Evolutionary conservation across 2,113 vertebrate species (phyloP).

Genomic region (Istiophorus platypterus): DNA sequence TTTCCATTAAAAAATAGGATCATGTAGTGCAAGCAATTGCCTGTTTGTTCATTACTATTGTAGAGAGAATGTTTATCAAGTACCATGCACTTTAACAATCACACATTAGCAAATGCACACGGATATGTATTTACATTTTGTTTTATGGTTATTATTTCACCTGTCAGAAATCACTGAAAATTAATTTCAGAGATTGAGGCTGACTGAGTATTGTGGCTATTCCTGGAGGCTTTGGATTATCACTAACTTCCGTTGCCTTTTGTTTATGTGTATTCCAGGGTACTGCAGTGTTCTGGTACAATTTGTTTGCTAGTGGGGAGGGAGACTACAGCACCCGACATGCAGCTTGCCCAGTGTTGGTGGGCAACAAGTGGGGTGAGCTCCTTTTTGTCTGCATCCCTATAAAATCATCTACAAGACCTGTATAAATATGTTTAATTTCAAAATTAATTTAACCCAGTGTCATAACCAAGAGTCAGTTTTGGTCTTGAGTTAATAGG

Average conservation of each 20-base stretch:
- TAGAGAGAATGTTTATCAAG: not conserved
- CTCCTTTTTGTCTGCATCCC: not conserved
- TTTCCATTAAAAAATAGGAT: not conserved
- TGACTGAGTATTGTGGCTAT: no score
- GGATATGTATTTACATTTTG: not conserved
- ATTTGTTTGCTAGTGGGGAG: conserved; percentile 77
- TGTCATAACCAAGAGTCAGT: not conserved
- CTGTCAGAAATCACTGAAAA: not conserved
- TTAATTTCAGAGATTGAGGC: not conserved
- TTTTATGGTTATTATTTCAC: not conserved
- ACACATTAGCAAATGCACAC: not conserved
- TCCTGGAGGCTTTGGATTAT: not conserved
- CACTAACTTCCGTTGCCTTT: not conserved
- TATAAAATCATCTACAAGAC: not conserved
- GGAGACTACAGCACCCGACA: conserved; percentile 81
- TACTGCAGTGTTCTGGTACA: conserved; percentile 79
- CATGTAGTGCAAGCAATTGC: not conserved
- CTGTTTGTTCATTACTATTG: not conserved
- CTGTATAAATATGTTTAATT: not conserved
- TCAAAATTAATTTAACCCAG: not conserved
- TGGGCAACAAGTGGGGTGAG: conserved; percentile 82
- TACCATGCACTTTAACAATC: not conserved
- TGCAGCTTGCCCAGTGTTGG: conserved; percentile 78
- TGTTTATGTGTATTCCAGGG: conserved; percentile 54
- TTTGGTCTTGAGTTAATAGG: not conserved